Percentiles rank a stretch among this genome's conserved stretches.
Evolutionary conservation across 1,140 invertebrate genomes (phyloP).

Genomic region (Hycleus phaleratus): DNA sequence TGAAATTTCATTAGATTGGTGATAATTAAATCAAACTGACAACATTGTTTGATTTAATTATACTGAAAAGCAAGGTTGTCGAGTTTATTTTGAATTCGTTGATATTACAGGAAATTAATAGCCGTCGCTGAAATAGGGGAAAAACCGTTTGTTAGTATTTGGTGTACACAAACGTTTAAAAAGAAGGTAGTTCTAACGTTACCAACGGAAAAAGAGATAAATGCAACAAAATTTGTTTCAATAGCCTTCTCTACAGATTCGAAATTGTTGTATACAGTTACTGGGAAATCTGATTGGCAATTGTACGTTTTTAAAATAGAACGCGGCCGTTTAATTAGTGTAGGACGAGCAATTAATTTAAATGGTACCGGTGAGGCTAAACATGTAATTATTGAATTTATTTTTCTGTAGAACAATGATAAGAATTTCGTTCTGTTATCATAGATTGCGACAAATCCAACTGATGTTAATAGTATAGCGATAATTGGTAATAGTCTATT

Average conservation of each 20-base stretch:
- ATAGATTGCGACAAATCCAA: constrained; percentile 64
- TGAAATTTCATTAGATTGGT: not conserved
- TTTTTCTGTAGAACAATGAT: too few relatives aligned
- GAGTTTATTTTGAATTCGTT: not conserved
- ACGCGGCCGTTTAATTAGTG: constrained; percentile 71
- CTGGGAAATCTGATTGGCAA: constrained; percentile 70
- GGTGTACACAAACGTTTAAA: constrained; percentile 55
- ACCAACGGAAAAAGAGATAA: constrained; percentile 40
- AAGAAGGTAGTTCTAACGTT: constrained; percentile 53
- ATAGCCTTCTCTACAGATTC: constrained; percentile 72
- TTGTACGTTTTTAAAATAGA: constrained; percentile 79
- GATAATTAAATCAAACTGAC: not conserved
- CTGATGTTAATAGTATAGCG: constrained; percentile 65
- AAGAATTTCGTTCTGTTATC: constrained; percentile 1
- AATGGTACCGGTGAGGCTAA: constrained; percentile 48
- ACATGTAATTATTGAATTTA: constrained; percentile 27
- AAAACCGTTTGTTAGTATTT: constrained; percentile 44
- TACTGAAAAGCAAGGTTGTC: not conserved
- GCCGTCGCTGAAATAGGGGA: constrained; percentile 48
- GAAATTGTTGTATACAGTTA: constrained; percentile 68
- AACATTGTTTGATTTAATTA: not conserved
- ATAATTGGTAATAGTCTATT: constrained; percentile 66
- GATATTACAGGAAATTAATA: constrained; percentile 46
- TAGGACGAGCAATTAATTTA: constrained; percentile 58
- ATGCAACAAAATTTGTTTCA: constrained; percentile 53